A percentile compares a stretch with the other conserved stretches of the same genome.
These are phyloP conservation scores for Gasterosteus nipponicus DNA, from an alignment of 2,113 vertebrate species.

Conservation along the genomic window DNA sequence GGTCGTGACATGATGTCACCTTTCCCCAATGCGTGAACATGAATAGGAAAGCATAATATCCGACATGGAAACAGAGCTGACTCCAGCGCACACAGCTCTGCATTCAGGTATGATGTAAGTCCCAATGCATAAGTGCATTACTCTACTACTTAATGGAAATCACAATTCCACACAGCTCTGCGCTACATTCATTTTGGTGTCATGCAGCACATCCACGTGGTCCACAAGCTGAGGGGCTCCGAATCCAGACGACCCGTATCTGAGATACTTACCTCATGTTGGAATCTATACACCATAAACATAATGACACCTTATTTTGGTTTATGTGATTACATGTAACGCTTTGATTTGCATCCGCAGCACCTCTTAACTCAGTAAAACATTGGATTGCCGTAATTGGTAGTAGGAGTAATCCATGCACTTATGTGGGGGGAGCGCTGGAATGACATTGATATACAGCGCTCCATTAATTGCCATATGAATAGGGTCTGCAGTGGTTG, in stretches of 20 bases:
- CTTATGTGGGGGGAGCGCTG: constrained; percentile 73
- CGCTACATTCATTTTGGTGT: constrained; percentile 34
- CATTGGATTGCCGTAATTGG: constrained; percentile 67
- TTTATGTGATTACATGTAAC: constrained; percentile 57
- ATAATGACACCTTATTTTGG: constrained; percentile 63
- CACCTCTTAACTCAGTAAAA: constrained; percentile 65
- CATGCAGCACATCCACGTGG: constrained; percentile 13
- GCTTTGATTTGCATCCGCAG: constrained; percentile 59
- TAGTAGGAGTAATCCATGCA: constrained; percentile 69
- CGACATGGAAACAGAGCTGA: constrained; percentile 57
- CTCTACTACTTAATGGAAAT: constrained; percentile 51
- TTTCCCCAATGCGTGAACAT: constrained; percentile 55
- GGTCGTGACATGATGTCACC: constrained; percentile 57
- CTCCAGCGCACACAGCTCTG: constrained; percentile 43
- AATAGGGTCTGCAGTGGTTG: constrained; percentile 79
- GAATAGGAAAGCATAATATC: constrained; percentile 63
- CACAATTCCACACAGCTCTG: constrained; percentile 44
- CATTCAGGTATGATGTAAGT: constrained; percentile 61
- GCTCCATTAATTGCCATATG: constrained; percentile 85
- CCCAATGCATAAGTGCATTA: constrained; percentile 51
- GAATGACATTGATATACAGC: constrained; percentile 84
- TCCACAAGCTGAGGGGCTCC: constrained; percentile 32
- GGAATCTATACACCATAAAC: constrained; percentile 66
- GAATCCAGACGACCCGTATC: constrained; percentile 37
- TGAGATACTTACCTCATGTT: constrained; percentile 50